Percentiles rank a stretch among this genome's conserved stretches.
These are phyloP conservation scores for Limenitis camilla DNA, from an alignment of 2,888 invertebrate genomes.

Conservation along the genomic window DNA sequence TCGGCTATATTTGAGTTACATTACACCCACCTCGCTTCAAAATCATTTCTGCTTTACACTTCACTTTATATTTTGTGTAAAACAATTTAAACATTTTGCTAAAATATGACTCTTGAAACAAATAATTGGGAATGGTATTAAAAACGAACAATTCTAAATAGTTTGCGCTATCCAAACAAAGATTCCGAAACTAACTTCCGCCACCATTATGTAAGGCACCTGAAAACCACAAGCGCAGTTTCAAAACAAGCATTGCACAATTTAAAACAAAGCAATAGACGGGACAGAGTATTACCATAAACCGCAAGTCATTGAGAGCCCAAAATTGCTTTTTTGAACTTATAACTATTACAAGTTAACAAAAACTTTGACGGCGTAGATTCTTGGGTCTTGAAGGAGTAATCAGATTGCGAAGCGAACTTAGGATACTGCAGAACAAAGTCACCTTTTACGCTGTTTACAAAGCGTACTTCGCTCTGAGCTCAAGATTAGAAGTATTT, in stretches of 20 bases:
- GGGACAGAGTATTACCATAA: conserved; percentile 62
- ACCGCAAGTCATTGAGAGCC: conserved; percentile 49
- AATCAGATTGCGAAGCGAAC: conserved; percentile 46
- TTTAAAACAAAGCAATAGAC: conserved; percentile 67
- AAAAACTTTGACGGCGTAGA: conserved; percentile 54
- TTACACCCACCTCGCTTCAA: conserved; percentile 34
- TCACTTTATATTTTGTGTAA: conserved; percentile 22
- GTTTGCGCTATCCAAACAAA: conserved; percentile 50
- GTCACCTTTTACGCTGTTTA: conserved; percentile 42
- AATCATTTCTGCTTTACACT: conserved; percentile 44
- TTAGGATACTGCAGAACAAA: conserved; percentile 39
- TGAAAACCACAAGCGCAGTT: conserved; percentile 58
- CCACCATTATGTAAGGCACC: conserved; percentile 52
- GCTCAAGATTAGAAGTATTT: conserved; percentile 62
- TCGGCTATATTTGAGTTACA: conserved; percentile 43
- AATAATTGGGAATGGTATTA: conserved; percentile 9
- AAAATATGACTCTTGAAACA: conserved; percentile 4
- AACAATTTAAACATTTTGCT: conserved; percentile 10
- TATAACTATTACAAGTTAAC: conserved; percentile 56
- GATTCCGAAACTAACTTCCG: conserved; percentile 54
- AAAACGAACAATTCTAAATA: conserved; percentile 36
- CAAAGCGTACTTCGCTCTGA: conserved; percentile 42
- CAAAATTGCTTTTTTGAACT: conserved; percentile 72
- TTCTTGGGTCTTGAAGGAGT: conserved; percentile 41
- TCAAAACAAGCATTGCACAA: conserved; percentile 61